Percentiles rank a stretch among this genome's conserved stretches.
These are phyloP conservation scores for Cremastobaeus sp. DNA, from an alignment of 2,888 invertebrate species.

Conservation along the genomic window DNA sequence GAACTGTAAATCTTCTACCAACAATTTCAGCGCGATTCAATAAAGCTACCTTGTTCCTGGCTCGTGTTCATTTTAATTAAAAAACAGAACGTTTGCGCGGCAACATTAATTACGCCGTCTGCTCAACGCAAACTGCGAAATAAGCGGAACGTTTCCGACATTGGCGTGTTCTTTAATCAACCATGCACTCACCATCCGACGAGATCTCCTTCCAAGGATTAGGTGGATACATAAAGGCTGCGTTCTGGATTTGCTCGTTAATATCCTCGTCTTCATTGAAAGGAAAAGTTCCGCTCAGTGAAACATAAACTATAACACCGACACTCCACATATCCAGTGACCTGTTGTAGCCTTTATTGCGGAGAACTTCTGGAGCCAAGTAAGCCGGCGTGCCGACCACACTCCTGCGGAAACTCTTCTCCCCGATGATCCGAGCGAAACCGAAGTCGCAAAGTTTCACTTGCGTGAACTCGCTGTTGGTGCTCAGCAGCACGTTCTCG, in stretches of 20 bases:
- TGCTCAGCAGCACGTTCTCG: conserved; percentile 97
- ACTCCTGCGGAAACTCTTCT: conserved; percentile 97
- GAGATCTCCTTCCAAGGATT: conserved; percentile 99
- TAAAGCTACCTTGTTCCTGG: too few species aligned
- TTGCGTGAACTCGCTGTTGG: conserved; percentile 97
- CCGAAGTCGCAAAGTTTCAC: conserved; percentile 99
- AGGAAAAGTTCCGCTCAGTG: conserved; percentile 98
- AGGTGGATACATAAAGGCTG: conserved; percentile 99
- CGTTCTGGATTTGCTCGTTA: conserved; percentile 99
- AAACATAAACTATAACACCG: conserved; percentile 99
- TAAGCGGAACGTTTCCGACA: too few species aligned
- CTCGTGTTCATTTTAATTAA: too few species aligned
- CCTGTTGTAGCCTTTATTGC: conserved; percentile 99
- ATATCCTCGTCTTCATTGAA: conserved; percentile 99
- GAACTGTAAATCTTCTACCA: too few species aligned
- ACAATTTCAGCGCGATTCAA: too few species aligned
- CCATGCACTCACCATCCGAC: conserved; percentile 87
- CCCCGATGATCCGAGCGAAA: conserved; percentile 99
- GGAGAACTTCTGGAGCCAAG: conserved; percentile 97
- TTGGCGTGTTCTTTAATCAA: too few species aligned
- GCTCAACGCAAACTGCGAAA: too few species aligned
- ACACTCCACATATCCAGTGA: conserved; percentile 99
- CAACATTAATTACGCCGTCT: too few species aligned
- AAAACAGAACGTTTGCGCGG: too few species aligned
- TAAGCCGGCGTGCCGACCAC: conserved; percentile 99